Conservation (phyloP, 2,113 vertebrate species). For the Sigmodon hispidus region DNA sequence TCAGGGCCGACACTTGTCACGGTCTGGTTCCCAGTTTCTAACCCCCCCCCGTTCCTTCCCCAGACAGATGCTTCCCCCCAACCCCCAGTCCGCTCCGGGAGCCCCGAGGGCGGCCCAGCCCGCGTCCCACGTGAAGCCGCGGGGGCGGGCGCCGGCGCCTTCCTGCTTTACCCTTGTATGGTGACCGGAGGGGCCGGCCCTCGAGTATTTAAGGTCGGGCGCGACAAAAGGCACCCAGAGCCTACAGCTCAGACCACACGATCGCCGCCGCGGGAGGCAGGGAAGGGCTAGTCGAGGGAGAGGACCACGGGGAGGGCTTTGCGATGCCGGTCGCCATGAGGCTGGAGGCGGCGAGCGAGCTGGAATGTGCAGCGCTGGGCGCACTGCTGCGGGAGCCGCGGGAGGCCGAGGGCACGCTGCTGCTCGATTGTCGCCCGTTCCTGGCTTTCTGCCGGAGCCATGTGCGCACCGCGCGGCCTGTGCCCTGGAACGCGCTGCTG, state of each 20-base stretch:
- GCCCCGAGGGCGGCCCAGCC: not conserved
- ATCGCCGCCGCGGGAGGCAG: fast-evolving
- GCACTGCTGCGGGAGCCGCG: slow-evolving; percentile 85
- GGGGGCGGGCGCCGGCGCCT: slow-evolving; percentile 70
- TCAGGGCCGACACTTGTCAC: not conserved
- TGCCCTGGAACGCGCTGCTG: slow-evolving; percentile 92
- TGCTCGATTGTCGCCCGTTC: slow-evolving; percentile 92
- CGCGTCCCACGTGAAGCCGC: not conserved
- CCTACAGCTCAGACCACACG: not conserved
- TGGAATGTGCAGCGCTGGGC: slow-evolving; percentile 85
- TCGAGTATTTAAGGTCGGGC: slow-evolving; percentile 61
- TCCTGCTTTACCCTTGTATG: slow-evolving; percentile 78
- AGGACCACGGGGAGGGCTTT: not conserved
- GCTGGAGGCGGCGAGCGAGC: slow-evolving; percentile 79
- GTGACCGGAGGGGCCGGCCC: slow-evolving; percentile 61
- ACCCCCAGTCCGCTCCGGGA: not conserved
- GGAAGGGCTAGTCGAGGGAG: not conserved
- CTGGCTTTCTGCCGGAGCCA: slow-evolving; percentile 87
- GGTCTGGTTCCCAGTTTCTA: not conserved
- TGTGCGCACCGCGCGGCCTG: slow-evolving; percentile 86
- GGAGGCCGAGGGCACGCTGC: slow-evolving; percentile 84
- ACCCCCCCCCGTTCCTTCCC: not conserved
- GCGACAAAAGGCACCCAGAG: not conserved
- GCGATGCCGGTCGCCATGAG: slow-evolving; percentile 43
- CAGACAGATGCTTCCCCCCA: not conserved